phyloP scores from a whole-genome alignment of 2,888 invertebrate species.

The Drosophila subquinaria region DNA sequence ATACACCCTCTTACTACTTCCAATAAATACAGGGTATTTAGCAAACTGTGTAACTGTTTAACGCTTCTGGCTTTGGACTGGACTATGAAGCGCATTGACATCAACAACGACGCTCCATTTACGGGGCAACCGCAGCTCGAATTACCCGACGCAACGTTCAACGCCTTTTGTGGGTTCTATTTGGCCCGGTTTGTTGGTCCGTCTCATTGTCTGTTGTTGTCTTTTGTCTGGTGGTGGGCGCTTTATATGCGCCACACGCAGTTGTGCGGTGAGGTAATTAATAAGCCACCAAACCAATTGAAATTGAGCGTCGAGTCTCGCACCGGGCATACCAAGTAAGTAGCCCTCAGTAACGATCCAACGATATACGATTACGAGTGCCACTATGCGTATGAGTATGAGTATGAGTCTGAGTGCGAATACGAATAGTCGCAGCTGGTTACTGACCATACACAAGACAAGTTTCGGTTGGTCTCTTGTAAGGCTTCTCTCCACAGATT shows the following conservation, averaged over 20 bases:
- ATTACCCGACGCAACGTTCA: conserved; percentile 59
- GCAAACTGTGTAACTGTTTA: conserved; percentile 27
- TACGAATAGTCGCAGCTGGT: conserved; percentile 37
- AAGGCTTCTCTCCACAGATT: conserved; percentile 51
- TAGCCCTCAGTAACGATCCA: conserved; percentile 43
- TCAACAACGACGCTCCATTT: conserved; percentile 71
- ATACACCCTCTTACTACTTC: not conserved
- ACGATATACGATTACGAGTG: conserved; percentile 30
- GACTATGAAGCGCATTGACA: conserved; percentile 68
- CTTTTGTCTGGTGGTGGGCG: conserved; percentile 42
- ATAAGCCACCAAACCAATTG: conserved; percentile 73
- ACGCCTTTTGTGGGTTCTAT: conserved; percentile 77
- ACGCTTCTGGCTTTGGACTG: conserved; percentile 47
- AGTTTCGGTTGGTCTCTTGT: conserved; percentile 60
- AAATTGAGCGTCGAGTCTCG: conserved; percentile 68
- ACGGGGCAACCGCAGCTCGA: conserved; percentile 62
- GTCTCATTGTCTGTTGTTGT: conserved; percentile 2
- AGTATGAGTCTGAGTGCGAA: not conserved
- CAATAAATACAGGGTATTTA: conserved; percentile 3
- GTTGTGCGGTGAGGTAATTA: conserved; percentile 78
- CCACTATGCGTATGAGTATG: conserved; percentile 7
- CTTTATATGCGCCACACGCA: conserved; percentile 73
- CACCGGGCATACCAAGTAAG: conserved; percentile 72
- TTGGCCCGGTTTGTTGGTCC: conserved; percentile 39
- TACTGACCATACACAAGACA: conserved; percentile 78